phyloP scores from a whole-genome alignment of 2,113 vertebrate genomes.

The Oryzias woworae region DNA sequence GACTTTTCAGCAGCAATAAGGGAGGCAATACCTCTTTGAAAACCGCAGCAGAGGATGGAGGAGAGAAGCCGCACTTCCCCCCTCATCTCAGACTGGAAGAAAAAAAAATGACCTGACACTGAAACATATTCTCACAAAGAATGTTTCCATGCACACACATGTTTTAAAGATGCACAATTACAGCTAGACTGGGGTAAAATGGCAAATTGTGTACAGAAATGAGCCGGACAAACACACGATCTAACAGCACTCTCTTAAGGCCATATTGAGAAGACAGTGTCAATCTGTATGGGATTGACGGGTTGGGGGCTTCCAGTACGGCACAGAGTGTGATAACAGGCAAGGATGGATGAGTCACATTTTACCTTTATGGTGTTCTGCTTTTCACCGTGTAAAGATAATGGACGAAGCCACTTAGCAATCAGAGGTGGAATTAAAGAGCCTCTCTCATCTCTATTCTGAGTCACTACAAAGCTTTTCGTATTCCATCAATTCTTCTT shows the following conservation, averaged over 20 bases:
- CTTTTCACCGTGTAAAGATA: constrained; percentile 73
- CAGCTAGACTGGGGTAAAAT: constrained; percentile 5
- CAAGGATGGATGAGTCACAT: constrained; percentile 73
- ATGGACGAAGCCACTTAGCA: constrained; percentile 72
- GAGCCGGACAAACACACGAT: constrained; percentile 2
- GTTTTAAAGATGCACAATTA: constrained; percentile 5
- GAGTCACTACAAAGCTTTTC: constrained; percentile 64
- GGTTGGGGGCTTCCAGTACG: constrained; percentile 28
- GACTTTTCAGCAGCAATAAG: constrained; percentile 76
- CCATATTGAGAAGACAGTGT: constrained; percentile 49
- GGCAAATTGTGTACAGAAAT: constrained; percentile 8
- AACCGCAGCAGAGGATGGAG: constrained; percentile 31
- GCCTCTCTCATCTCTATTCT: constrained; percentile 64
- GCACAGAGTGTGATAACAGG: constrained; percentile 58
- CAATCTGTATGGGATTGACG: constrained; percentile 32
- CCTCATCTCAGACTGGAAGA: constrained; percentile 43
- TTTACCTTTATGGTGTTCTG: constrained; percentile 68
- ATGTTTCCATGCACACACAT: constrained; percentile 41
- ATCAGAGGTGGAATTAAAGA: constrained; percentile 72
- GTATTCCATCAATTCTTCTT: constrained; percentile 48
- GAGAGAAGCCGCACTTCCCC: constrained; percentile 32
- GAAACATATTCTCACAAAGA: constrained; percentile 16
- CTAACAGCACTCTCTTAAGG: constrained; percentile 44
- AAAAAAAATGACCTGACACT: constrained; percentile 38
- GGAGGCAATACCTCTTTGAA: constrained; percentile 70